These are phyloP conservation scores for Brachyalestes nurse DNA, from an alignment of 2,797 vertebrate genomes.

Conservation along the genomic window DNA sequence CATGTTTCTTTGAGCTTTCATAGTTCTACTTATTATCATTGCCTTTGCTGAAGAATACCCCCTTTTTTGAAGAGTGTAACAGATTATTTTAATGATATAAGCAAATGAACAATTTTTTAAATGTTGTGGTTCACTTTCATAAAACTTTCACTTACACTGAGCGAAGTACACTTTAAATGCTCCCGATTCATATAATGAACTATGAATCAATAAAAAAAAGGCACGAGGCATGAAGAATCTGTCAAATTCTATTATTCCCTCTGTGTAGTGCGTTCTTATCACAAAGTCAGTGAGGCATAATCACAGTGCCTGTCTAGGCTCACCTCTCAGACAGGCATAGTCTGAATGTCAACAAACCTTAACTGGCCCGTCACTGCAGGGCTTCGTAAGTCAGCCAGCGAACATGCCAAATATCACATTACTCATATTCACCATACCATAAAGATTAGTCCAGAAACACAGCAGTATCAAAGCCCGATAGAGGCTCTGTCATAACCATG, in stretches of 20 bases:
- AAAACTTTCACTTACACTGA: constrained; percentile 30
- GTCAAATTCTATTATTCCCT: constrained; percentile 65
- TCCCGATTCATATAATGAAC: constrained; percentile 43
- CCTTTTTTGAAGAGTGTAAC: background rate
- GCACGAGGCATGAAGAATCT: constrained; percentile 60
- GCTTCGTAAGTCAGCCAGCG: constrained; percentile 51
- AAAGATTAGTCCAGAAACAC: constrained; percentile 40
- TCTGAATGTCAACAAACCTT: constrained; percentile 52
- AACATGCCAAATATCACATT: constrained; percentile 58
- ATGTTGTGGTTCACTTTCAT: constrained; percentile 39
- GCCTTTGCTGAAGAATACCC: background rate
- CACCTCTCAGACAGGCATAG: constrained; percentile 39
- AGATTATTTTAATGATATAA: background rate
- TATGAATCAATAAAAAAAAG: constrained; percentile 56
- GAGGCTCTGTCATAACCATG: constrained; percentile 43
- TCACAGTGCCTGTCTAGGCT: constrained; percentile 25
- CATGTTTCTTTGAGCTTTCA: too few species aligned
- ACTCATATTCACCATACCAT: constrained; percentile 50
- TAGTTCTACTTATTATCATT: too few species aligned
- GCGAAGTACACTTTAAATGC: constrained; percentile 6
- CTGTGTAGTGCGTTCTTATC: constrained; percentile 63
- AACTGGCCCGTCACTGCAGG: constrained; percentile 34
- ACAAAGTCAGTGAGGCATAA: constrained; percentile 42
- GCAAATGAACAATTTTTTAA: constrained; percentile 32
- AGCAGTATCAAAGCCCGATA: constrained; percentile 30